Conservation (phyloP, 2,888 invertebrate genomes). For the Iselma pallidipennis region DNA sequence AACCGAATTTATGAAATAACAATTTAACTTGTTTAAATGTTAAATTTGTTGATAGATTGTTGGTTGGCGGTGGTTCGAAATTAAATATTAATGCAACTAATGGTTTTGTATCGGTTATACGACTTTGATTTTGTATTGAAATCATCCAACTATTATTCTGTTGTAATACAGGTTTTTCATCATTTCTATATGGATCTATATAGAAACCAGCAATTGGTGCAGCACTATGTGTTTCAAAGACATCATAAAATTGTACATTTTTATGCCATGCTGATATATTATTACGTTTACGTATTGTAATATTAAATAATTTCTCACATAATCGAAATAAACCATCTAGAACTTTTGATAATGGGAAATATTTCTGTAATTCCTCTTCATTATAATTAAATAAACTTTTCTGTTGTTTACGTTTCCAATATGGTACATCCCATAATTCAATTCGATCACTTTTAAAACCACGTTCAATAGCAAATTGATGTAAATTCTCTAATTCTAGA, state of each 20-base stretch:
- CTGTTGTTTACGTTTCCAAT: slow-evolving; percentile 81
- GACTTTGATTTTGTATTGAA: slow-evolving; percentile 74
- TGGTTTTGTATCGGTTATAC: slow-evolving; percentile 67
- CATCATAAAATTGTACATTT: slow-evolving; percentile 81
- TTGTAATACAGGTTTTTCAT: slow-evolving; percentile 65
- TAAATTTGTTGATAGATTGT: slow-evolving; percentile 71
- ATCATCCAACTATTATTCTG: slow-evolving; percentile 77
- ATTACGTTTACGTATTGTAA: slow-evolving; percentile 70
- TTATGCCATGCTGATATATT: slow-evolving; percentile 80
- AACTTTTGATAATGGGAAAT: slow-evolving; percentile 82
- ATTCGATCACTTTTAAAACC: slow-evolving; percentile 70
- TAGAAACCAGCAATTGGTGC: slow-evolving; percentile 81
- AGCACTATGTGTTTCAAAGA: slow-evolving; percentile 70
- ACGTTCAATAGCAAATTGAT: slow-evolving; percentile 71
- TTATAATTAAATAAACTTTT: slow-evolving; percentile 68
- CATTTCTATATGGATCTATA: slow-evolving; percentile 77
- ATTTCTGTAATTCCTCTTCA: slow-evolving; percentile 74
- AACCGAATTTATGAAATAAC: slow-evolving; percentile 86
- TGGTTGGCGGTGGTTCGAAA: slow-evolving; percentile 69
- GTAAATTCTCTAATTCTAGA: slow-evolving; percentile 71
- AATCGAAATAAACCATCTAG: slow-evolving; percentile 78
- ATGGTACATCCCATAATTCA: slow-evolving; percentile 84
- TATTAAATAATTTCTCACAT: slow-evolving; percentile 76
- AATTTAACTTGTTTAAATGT: slow-evolving; percentile 74
- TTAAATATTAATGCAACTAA: slow-evolving; percentile 83